phyloP scores from a whole-genome alignment of 2,797 vertebrate genomes.

The Coluber constrictor region DNA sequence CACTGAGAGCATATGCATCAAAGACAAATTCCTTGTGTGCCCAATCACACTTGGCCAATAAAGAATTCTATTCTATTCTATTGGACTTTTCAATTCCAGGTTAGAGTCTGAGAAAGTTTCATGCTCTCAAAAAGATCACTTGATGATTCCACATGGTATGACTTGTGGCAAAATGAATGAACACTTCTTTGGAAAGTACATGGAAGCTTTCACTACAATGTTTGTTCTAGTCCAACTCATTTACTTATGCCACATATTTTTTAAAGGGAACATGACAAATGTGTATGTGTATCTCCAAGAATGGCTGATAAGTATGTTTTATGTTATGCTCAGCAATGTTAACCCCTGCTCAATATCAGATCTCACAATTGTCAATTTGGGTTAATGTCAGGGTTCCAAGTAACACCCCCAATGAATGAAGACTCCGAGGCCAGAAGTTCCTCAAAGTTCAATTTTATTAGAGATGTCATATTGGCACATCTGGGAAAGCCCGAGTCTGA shows the following conservation, averaged over 20 bases:
- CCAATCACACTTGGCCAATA: too few species aligned
- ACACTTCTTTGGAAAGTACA: neutral
- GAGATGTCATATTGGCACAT: too few species aligned
- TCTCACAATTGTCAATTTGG: too few species aligned
- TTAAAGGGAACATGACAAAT: neutral
- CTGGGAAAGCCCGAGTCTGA: too few species aligned
- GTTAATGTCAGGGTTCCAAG: too few species aligned
- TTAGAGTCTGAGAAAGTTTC: neutral
- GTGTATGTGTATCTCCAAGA: neutral
- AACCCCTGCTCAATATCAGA: neutral
- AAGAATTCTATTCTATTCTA: too few species aligned
- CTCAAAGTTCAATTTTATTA: too few species aligned
- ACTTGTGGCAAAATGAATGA: neutral
- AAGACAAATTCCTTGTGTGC: too few species aligned
- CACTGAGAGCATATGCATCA: too few species aligned
- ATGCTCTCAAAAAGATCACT: neutral
- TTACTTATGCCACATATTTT: neutral
- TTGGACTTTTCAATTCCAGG: neutral
- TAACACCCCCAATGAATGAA: too few species aligned
- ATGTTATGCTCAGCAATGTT: neutral
- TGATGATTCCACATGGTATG: neutral
- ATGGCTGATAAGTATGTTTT: neutral
- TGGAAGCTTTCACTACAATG: neutral
- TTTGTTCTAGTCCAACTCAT: neutral
- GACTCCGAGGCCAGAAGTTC: too few species aligned